Base-by-base conservation (phyloP, 2,113 vertebrate species). In the Galbula dea region DNA sequence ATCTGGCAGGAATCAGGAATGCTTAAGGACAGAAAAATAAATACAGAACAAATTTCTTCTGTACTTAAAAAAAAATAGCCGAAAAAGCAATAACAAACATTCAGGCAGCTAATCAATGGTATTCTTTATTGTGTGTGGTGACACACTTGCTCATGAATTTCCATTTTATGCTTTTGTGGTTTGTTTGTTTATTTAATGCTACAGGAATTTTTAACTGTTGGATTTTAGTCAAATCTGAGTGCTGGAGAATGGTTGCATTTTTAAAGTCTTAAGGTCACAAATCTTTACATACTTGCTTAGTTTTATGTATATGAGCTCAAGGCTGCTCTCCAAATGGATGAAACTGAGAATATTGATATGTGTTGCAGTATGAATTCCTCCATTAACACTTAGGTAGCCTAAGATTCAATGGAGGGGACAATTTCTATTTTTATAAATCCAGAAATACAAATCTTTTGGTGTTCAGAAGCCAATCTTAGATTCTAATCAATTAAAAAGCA, bases 1-100 rank as follows among this genome's bases (percentile, higher is more conserved):
- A 49, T 68, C 71, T 89, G 79, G 55, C 41, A 52, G 75, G 72
- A 68, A 89, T 83, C 77, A 68, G 49, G 58, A 86, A 85, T 58
- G 49, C 45, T 79, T 73, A 41, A 92, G 54, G 48, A 80, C 51
- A 86, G 81, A 59, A 93, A 90, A 89, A 87, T 85, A 94, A 65
- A 79, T 58, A 68, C 39, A 69, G 61, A 83, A 11, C n/a, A 89
- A 90, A 76, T 88, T 75, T 86, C 4, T 55, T 58, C 54, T 48
- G 49, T 83, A 34, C 29, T 79, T 92, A 54, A 27, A 37, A 46
- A 46, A 48, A 61, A 57, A 36, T n/a, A n/a, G 12, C 45, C 52
- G 9, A 51, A 83, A n/a, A 20, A 81, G 65, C 52, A 67, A 18
- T 49, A 84, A 11, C 26, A 72, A 39, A 61, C 63, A 15, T 46